Evolutionary conservation across 2,113 vertebrate species (phyloP).

Genomic region (Planiliza haematocheilus): DNA sequence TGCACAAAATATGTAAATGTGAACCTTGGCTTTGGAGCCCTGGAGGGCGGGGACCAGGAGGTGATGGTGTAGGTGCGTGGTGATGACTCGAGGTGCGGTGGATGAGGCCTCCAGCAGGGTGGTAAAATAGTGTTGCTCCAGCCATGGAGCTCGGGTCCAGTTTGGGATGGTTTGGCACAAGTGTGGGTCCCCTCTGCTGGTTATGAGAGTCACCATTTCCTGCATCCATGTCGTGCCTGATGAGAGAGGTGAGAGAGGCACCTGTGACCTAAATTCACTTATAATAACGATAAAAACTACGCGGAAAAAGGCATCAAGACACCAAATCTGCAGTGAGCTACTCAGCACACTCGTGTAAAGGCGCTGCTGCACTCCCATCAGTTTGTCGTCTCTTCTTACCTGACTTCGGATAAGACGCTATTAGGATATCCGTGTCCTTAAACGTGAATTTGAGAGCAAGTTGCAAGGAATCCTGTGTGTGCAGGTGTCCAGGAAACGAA

Average conservation of each 20-base stretch:
- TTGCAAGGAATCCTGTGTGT: constrained; percentile 84
- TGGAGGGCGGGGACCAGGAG: constrained; percentile 80
- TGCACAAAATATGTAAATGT: not conserved
- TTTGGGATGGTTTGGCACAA: constrained; percentile 83
- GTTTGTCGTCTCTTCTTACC: constrained; percentile 75
- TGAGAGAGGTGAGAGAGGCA: not conserved
- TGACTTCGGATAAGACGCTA: constrained; percentile 89
- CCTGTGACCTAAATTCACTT: not conserved
- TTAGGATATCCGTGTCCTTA: constrained; percentile 83
- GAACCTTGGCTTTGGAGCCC: constrained; percentile 85
- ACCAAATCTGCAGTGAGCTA: not conserved
- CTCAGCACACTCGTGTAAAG: not conserved
- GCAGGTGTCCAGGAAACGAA: constrained; percentile 86
- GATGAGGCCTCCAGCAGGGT: constrained; percentile 50
- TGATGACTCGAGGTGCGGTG: constrained; percentile 77
- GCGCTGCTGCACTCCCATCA: not conserved
- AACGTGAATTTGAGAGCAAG: constrained; percentile 82
- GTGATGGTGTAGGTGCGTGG: constrained; percentile 86
- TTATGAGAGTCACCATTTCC: constrained; percentile 86
- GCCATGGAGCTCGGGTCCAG: constrained; percentile 88
- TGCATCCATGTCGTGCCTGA: constrained; percentile 94
- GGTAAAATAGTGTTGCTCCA: constrained; percentile 86
- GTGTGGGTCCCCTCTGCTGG: constrained; percentile 76
- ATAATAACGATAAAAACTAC: not conserved
- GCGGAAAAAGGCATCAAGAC: too few relatives aligned